phyloP scores from a whole-genome alignment of 2,113 vertebrate genomes.

The Callionymus lyra region DNA sequence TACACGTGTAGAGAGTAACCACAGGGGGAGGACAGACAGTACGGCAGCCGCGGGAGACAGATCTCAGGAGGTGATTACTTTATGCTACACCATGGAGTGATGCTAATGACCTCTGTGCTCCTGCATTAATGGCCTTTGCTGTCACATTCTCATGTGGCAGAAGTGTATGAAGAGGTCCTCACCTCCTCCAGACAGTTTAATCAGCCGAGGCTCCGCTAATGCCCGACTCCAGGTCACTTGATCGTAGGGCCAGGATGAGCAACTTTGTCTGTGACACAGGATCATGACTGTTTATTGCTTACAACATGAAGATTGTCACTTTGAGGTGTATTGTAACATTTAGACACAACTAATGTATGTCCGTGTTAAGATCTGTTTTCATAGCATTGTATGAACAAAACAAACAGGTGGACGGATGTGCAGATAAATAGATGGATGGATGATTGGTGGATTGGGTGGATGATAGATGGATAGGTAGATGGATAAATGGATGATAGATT shows the following conservation, averaged over 20 bases:
- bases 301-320: too few species aligned
- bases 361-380: too few species aligned
- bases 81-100: slow-evolving; percentile 65
- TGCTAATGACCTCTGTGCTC: slow-evolving; percentile 74
- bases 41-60: slow-evolving; percentile 52
- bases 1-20: slow-evolving; percentile 55
- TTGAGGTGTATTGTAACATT: too few species aligned
- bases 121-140: slow-evolving; percentile 68
- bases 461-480: too few species aligned
- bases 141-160: slow-evolving; percentile 58
- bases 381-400: too few species aligned
- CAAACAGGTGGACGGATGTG: too few species aligned
- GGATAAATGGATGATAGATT: too few species aligned
- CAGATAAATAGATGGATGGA: too few species aligned
- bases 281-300: too few species aligned
- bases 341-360: too few species aligned
- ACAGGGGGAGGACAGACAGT: slow-evolving; percentile 55
- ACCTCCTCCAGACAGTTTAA: slow-evolving; percentile 46
- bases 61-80: slow-evolving; percentile 66
- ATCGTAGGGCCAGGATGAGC: slow-evolving; percentile 16
- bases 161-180: slow-evolving; percentile 50
- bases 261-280: slow-evolving; percentile 9
- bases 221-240: slow-evolving; percentile 26
- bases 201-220: slow-evolving; percentile 32
- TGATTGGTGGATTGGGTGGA: too few species aligned